Conservation (phyloP, 1,140 invertebrate species). For the Bursaphelenchus mucronatus region DNA sequence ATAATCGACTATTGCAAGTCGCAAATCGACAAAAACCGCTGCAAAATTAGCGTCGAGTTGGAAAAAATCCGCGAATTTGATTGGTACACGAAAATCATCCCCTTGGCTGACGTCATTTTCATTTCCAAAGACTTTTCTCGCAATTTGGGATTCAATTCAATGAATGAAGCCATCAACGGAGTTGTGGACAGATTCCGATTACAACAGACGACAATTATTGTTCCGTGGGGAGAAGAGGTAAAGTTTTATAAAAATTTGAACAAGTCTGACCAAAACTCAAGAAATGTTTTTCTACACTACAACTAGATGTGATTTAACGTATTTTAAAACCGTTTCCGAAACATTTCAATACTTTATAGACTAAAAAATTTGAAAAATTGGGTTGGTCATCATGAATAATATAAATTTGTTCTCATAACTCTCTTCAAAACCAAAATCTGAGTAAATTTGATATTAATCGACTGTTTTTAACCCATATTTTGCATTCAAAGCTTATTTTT, state of each 20-base stretch:
- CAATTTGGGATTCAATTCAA: constrained; percentile 32
- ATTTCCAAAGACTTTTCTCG: constrained; percentile 43
- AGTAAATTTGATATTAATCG: constrained; percentile 4
- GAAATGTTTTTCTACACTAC: not conserved
- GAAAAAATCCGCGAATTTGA: constrained; percentile 38
- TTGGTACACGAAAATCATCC: constrained; percentile 33
- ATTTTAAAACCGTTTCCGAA: not conserved
- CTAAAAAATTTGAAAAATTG: not conserved
- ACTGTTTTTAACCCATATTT: not conserved
- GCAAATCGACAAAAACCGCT: constrained; percentile 5
- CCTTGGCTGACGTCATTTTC: constrained; percentile 34
- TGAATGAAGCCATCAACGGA: constrained; percentile 31
- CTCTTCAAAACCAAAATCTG: not conserved
- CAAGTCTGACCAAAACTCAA: too few relatives aligned
- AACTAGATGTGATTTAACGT: not conserved
- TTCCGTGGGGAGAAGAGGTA: constrained; percentile 41
- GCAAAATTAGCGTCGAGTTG: constrained; percentile 33
- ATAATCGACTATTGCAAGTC: constrained; percentile 26
- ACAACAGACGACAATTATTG: constrained; percentile 27
- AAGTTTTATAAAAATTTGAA: not conserved
- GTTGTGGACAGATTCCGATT: constrained; percentile 13
- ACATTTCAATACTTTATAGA: not conserved
- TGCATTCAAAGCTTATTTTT: not conserved
- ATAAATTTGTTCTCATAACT: constrained; percentile 9
- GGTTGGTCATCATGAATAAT: not conserved